Base-by-base conservation (phyloP, 2,888 invertebrate species). In the Pelosia muscerda region DNA sequence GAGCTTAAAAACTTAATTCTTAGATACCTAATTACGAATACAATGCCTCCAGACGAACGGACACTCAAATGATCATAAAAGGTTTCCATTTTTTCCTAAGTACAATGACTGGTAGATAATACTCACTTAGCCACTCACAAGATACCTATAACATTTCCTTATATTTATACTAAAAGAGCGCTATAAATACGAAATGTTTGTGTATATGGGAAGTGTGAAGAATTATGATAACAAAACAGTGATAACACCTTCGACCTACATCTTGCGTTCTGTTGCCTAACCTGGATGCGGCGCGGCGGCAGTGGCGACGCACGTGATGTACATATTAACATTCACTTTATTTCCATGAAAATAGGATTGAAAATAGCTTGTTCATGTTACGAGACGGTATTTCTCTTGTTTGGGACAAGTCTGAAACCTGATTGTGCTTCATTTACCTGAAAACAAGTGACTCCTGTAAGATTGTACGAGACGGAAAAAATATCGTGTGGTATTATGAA, bases 211-310 rank as follows among this genome's bases (percentile, higher is more conserved):
- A 79, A 79, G 77, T 76, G 77, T 81, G 81, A 87, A 84, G 86
- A 85, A 85, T 79, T 75, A 68, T 86, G 90, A 91, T 92, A 91
- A 90, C 84, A 74, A 65, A 73, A 73, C 63, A 64, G 72, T 82
- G 90, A 91, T 91, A 91, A 89, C 81, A 73, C 76, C 67, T 79
- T 66, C 82, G 90, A 82, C 91, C 90, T 81, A 91, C 84, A 88
- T 91, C 75, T 85, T 77, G 73, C 82, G 80, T 86, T 87, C 82
- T 80, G 83, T 89, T 90, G 86, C 88, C 81, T 88, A 90, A 91
- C 87, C 86, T 86, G 83, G 85, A 85, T 86, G 87, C 83, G 86
- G 66, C 76, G 83, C 81, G 79, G 76, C 49, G 49, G 76, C 49
- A n/a, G n/a, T 42, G 25, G 31, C n/a, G 67, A 23, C 60, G 26